Base-by-base conservation (phyloP, 1,140 invertebrate species). In the Coboldia fuscipes region DNA sequence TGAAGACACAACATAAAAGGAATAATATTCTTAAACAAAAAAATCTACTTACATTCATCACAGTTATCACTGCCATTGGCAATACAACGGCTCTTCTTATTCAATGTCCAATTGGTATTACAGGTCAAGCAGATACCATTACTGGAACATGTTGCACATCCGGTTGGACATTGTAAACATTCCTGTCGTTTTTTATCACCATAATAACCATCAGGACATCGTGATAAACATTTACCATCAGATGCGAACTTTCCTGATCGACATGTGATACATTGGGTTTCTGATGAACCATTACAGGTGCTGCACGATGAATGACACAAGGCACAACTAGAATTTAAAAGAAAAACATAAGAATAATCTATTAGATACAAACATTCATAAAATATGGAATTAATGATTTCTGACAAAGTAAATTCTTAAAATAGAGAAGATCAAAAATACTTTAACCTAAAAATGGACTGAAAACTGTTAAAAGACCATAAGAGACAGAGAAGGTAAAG, bases 201-300 rank as follows among this genome's bases (percentile, higher is more conserved):
- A 51, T 68, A 79, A 45, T 70, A 75, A 7, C 73, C 72, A 22
- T 59, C 60, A 2, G 77, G 76, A 47, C 79, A 85, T 14, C 63
- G 55, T 33, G 60, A 57, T n/a, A 70, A 50, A 46, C 68, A 70
- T 40, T 63, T 56, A 35, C 72, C 73, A 43, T 75, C 65, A 40
- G 70, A 60, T 22, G 70, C 68, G 42, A 67, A 79, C 28, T 63
- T 58, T 37, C 71, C 71, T 21, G 65, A 49, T 28, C 65, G 65
- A 55, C 84, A 89, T 10, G 72, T 70, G 23, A 88, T 72, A 54
- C 84, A 90, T 37, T 86, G 71, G 23, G 69, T 63, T 42, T 75
- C 69, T 17, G 68, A 67, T 4, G 72, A 68, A 15, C 80, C 82
- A 40, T 67, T 74, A 48, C 84, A 90, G 2, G 81, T 82, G 41